phyloP scores from a whole-genome alignment of 2,888 invertebrate genomes.

The Molanna angustata region DNA sequence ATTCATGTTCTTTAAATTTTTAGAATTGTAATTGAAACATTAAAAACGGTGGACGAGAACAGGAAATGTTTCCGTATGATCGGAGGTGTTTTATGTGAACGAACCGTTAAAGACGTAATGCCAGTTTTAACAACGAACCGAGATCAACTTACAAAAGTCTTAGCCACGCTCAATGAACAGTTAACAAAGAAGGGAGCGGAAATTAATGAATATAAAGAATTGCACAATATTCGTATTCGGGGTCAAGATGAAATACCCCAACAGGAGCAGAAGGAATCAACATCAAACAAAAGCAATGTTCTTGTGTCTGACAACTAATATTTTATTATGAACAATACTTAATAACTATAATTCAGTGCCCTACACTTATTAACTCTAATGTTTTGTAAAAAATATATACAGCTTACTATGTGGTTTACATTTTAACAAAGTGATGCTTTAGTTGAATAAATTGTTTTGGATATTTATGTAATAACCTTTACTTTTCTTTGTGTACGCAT shows the following conservation, averaged over 20 bases:
- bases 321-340: too few relatives aligned
- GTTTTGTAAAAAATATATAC: too few relatives aligned
- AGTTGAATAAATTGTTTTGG: too few relatives aligned
- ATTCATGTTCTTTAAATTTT: conserved; percentile 37
- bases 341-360: too few relatives aligned
- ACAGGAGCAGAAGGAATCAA: conserved; percentile 32
- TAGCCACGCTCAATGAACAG: conserved; percentile 76
- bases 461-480: too few relatives aligned
- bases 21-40: conserved; percentile 92
- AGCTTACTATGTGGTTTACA: too few relatives aligned
- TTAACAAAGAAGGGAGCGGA: conserved; percentile 83
- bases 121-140: conserved; percentile 79
- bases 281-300: conserved; percentile 53
- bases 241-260: conserved; percentile 56
- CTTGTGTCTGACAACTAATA: conserved; percentile 49
- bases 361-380: too few relatives aligned
- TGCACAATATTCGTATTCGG: conserved; percentile 82
- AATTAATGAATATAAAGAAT: conserved; percentile 89
- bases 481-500: too few relatives aligned
- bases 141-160: conserved; percentile 76
- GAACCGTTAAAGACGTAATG: conserved; percentile 87
- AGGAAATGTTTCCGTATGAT: conserved; percentile 92
- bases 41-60: conserved; percentile 78
- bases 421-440: too few relatives aligned
- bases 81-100: conserved; percentile 90